Conservation (phyloP, 2,888 invertebrate species). For the Eudasyphora cyanicolor region DNA sequence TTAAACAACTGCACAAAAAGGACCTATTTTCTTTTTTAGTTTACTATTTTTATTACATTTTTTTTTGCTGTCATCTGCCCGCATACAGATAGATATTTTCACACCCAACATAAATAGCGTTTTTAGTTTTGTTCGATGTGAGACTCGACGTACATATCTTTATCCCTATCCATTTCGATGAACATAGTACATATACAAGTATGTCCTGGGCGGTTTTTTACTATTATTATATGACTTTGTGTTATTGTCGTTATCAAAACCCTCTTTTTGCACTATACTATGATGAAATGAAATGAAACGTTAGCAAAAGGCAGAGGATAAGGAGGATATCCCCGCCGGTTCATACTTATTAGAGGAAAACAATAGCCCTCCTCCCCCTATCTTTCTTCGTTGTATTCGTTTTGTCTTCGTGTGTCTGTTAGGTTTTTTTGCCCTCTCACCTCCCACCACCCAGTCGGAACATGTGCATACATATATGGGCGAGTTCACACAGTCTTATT, state of each 20-base stretch:
- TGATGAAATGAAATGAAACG: not conserved
- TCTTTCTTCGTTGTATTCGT: not conserved
- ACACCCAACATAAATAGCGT: conserved; percentile 33
- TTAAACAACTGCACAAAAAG: not conserved
- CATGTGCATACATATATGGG: not conserved
- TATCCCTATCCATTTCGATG: not conserved
- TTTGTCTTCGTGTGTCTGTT: not conserved
- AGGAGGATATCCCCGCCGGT: not conserved
- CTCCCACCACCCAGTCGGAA: not conserved
- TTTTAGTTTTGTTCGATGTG: conserved; percentile 22
- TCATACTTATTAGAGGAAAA: not conserved
- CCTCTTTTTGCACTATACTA: not conserved
- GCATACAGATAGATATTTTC: conserved; percentile 23
- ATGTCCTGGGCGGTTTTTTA: not conserved
- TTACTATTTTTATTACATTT: not conserved
- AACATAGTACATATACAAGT: not conserved
- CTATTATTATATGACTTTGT: conserved; percentile 4
- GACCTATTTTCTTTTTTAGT: not conserved
- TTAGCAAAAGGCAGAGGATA: not conserved
- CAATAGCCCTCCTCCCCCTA: not conserved
- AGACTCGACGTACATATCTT: too few species aligned
- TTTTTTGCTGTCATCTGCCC: conserved; percentile 1
- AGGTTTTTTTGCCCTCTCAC: not conserved
- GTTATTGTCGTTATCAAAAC: not conserved
- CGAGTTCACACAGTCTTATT: not conserved